phyloP scores from a whole-genome alignment of 1,140 invertebrate genomes.

The Thaumatotibia leucotreta region DNA sequence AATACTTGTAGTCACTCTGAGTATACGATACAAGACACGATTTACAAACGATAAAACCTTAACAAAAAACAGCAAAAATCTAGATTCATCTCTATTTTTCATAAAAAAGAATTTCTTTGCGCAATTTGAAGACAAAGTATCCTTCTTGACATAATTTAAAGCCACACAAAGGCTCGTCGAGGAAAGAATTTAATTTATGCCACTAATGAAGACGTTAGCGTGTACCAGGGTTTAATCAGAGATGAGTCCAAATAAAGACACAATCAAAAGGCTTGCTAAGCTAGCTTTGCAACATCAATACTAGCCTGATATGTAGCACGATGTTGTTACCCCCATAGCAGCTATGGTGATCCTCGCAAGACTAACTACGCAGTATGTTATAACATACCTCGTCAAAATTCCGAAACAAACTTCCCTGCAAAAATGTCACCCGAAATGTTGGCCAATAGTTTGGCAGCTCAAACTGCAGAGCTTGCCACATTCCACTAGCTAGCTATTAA shows the following conservation, averaged over 20 bases:
- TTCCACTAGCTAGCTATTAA: too few relatives aligned
- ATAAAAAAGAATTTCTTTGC: neutral
- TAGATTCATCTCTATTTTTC: neutral
- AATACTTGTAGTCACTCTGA: neutral
- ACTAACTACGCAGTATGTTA: neutral
- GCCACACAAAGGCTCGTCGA: slow-evolving; percentile 11
- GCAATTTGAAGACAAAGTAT: slow-evolving; percentile 10
- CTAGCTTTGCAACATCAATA: too few relatives aligned
- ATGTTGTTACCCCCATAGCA: too few relatives aligned
- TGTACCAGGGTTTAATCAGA: slow-evolving; percentile 25
- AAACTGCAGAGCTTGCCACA: neutral
- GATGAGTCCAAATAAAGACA: too few relatives aligned
- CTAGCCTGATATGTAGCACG: too few relatives aligned
- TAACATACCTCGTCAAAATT: neutral
- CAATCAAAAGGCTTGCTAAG: too few relatives aligned
- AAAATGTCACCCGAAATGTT: neutral
- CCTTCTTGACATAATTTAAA: slow-evolving; percentile 10
- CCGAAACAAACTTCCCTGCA: neutral
- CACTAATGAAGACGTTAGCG: slow-evolving; percentile 59
- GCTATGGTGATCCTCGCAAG: too few relatives aligned
- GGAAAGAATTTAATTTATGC: slow-evolving; percentile 36
- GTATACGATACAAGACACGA: neutral
- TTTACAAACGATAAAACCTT: neutral
- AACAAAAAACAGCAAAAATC: neutral
- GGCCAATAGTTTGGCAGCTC: neutral